These are phyloP conservation scores for Himalopsyche japonica DNA, from an alignment of 2,888 invertebrate genomes.

Conservation along the genomic window DNA sequence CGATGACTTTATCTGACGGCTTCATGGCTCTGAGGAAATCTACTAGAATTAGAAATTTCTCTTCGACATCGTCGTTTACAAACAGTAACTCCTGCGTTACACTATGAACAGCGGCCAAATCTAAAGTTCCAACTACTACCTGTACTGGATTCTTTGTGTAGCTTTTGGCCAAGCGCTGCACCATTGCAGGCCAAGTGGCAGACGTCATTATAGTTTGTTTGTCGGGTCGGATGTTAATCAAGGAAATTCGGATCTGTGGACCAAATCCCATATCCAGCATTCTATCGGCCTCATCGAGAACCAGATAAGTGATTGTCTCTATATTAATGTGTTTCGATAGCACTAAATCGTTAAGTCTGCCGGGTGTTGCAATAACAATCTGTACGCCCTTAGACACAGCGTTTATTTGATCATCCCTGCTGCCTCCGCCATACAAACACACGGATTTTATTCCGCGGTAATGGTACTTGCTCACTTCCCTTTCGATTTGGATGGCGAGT, in stretches of 20 bases:
- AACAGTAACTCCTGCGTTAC: conserved; percentile 82
- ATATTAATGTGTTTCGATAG: conserved; percentile 72
- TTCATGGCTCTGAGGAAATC: conserved; percentile 73
- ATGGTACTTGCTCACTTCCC: conserved; percentile 86
- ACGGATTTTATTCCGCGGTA: conserved; percentile 87
- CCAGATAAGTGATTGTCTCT: conserved; percentile 80
- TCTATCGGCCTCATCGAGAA: conserved; percentile 90
- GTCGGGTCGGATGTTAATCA: conserved; percentile 82
- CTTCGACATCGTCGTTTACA: conserved; percentile 62
- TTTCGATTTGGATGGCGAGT: conserved; percentile 89
- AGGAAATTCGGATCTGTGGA: conserved; percentile 82
- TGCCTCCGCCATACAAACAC: conserved; percentile 91
- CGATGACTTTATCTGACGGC: conserved; percentile 80
- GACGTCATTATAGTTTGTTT: conserved; percentile 96
- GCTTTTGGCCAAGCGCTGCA: conserved; percentile 79
- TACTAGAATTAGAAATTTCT: conserved; percentile 68
- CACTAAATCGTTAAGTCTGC: conserved; percentile 88
- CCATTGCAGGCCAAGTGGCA: conserved; percentile 93
- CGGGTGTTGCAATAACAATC: conserved; percentile 94
- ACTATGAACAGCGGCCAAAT: conserved; percentile 87
- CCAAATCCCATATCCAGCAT: conserved; percentile 90
- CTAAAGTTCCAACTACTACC: conserved; percentile 85
- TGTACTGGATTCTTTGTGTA: conserved; percentile 91
- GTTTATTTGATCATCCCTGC: conserved; percentile 77
- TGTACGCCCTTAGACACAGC: conserved; percentile 80